Base-by-base conservation (phyloP, 2,888 invertebrate species). In the Proisotoma minuta region DNA sequence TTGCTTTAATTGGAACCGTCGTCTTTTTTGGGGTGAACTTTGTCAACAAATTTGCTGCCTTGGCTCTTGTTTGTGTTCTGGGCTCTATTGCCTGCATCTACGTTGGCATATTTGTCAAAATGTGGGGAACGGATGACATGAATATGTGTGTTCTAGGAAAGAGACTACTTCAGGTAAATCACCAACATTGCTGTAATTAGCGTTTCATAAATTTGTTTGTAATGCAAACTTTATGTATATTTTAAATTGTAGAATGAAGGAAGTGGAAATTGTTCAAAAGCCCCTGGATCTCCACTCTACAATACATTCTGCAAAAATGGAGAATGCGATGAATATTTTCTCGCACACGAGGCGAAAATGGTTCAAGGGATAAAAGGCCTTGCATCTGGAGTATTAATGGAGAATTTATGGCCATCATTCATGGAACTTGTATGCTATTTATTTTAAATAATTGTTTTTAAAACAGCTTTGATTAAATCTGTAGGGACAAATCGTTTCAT, bases 21-120 rank as follows among this genome's bases (percentile, higher is more conserved):
- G 98, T 99, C 69, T 96, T 91, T 79, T 82, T 98, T 71, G 99
- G 99, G 58, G 98, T 99, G 59, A 91, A 92, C 78, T 98, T 99
- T 79, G 99, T 99, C 75, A 98, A 97, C 83, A 96, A 96, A 43
- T 95, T 99, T 78, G 98, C 99, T 28, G 90, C 97, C 2, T 84
- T 99, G 64, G 98, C 98, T 51, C 84, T 99, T 72, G 90, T 91
- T 68, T 98, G 98, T 80, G 99, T 99, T 73, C 77, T 84, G 39
- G 67, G 81, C 59, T 98, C 98, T 73, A 97, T 99, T 79, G 77
- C 92, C 56, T 91, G 96, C 62, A 94, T 99, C 71, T 99, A 97
- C 81, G 87, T 88, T 74, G 99, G 99, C 59, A 91, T 98, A 75
- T 93, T 97, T 77, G 86, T 88, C 77, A 94, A 95, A 80, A 85